Evolutionary conservation across 2,888 invertebrate species (phyloP).

Genomic region (Caenorhabditis angaria): DNA sequence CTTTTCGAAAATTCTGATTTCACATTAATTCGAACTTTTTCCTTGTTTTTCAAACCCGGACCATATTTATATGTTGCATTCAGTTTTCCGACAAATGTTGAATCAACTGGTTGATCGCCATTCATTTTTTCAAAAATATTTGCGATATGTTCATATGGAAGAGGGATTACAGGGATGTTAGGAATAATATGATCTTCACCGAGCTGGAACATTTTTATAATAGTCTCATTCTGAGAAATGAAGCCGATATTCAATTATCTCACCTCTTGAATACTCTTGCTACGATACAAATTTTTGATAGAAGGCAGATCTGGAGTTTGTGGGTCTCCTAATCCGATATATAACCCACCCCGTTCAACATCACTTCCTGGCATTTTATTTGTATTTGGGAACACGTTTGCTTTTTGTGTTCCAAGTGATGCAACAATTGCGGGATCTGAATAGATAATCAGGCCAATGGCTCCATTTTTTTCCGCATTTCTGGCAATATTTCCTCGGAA

Average conservation of each 20-base stretch:
- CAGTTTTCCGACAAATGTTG: conserved; percentile 13
- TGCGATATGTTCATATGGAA: conserved; percentile 73
- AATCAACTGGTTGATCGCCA: conserved; percentile 63
- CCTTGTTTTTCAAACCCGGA: conserved; percentile 68
- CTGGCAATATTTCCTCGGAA: conserved; percentile 72
- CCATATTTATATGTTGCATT: conserved; percentile 73
- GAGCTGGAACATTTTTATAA: no score
- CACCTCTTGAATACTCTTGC: conserved; percentile 46
- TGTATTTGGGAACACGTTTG: not conserved
- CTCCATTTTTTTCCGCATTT: conserved; percentile 59
- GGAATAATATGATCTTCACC: conserved; percentile 61
- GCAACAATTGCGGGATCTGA: conserved; percentile 70
- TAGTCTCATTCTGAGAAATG: no score
- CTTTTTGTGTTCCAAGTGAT: conserved; percentile 37
- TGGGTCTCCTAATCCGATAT: conserved; percentile 74
- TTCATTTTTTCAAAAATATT: conserved; percentile 56
- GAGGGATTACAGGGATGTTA: conserved; percentile 73
- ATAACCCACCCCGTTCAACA: conserved; percentile 74
- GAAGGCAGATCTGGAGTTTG: conserved; percentile 76
- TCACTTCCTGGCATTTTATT: conserved; percentile 74
- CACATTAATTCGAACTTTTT: conserved; percentile 54
- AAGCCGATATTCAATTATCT: no score
- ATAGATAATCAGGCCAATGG: conserved; percentile 71
- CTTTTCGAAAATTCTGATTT: conserved; percentile 51
- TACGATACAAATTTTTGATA: conserved; percentile 70